These are phyloP conservation scores for Eupithecia subfuscata DNA, from an alignment of 2,888 invertebrate genomes.

Conservation along the genomic window DNA sequence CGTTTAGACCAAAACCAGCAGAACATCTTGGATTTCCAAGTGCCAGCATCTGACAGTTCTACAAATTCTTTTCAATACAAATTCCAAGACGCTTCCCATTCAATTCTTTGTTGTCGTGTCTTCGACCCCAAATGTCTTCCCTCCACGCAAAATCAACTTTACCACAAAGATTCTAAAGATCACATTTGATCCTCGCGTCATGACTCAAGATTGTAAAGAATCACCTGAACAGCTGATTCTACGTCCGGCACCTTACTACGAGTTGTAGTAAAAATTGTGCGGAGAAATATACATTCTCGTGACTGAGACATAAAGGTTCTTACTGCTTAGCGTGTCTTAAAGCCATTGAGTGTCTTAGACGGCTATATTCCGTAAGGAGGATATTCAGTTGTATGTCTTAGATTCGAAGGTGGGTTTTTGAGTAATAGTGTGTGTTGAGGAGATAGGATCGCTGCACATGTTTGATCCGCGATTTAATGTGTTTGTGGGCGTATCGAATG, in stretches of 20 bases:
- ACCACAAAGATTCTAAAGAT: not conserved
- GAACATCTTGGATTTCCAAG: not conserved
- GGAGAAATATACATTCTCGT: slow-evolving; percentile 24
- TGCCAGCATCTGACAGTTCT: not conserved
- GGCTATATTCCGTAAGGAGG: not conserved
- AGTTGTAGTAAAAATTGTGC: slow-evolving; percentile 50
- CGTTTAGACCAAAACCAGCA: not conserved
- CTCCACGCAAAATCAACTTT: slow-evolving; percentile 13
- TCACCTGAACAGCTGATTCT: slow-evolving; percentile 72
- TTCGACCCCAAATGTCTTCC: slow-evolving; percentile 4
- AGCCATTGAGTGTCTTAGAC: slow-evolving; percentile 30
- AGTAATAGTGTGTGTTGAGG: slow-evolving; percentile 64
- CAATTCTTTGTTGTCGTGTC: slow-evolving; percentile 29
- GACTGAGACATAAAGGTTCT: slow-evolving; percentile 21
- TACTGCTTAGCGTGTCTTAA: slow-evolving; percentile 5
- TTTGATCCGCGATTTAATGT: slow-evolving; percentile 77
- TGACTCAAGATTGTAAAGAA: slow-evolving; percentile 43
- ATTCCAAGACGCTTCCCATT: slow-evolving; percentile 24
- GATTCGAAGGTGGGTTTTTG: slow-evolving; percentile 19
- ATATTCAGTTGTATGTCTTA: slow-evolving; percentile 25
- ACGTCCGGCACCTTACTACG: slow-evolving; percentile 68
- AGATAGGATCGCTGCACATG: slow-evolving; percentile 76
- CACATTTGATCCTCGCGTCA: slow-evolving; percentile 20
- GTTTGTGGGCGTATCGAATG: slow-evolving; percentile 79
- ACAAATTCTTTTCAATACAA: slow-evolving; percentile 18